Conservation (phyloP, 2,113 vertebrate genomes). For the Sebastes schlegelii region DNA sequence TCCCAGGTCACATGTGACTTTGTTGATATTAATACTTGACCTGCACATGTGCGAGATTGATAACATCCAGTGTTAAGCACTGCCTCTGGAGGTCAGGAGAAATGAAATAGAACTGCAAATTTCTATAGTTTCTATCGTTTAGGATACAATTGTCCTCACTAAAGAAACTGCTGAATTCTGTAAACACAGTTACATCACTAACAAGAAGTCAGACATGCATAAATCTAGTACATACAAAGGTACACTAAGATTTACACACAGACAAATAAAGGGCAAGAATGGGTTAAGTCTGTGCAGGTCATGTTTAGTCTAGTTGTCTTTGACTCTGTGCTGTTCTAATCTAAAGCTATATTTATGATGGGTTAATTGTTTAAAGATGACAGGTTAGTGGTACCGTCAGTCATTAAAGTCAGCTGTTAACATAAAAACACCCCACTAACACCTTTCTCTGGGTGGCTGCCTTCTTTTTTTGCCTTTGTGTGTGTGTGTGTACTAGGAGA, state of each 20-base stretch:
- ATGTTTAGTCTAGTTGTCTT: not conserved
- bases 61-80: not conserved
- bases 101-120: not conserved
- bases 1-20: not conserved
- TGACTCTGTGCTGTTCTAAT: not conserved
- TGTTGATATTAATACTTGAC: not conserved
- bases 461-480: slow-evolving; percentile 58
- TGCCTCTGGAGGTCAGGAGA: not conserved
- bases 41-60: not conserved
- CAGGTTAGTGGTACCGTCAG: not conserved
- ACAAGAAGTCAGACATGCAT: not conserved
- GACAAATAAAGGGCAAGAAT: not conserved
- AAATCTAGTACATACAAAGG: not conserved
- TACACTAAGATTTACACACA: not conserved
- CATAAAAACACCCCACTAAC: slow-evolving; percentile 13
- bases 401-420: not conserved
- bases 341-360: not conserved
- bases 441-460: slow-evolving; percentile 44
- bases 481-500: slow-evolving; percentile 86
- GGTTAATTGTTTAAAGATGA: not conserved
- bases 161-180: not conserved
- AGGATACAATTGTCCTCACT: not conserved
- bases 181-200: not conserved
- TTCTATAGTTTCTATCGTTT: not conserved
- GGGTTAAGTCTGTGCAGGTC: not conserved